Conservation (phyloP, 92 coral and sea anemone species). For the Bergia puertoricense region DNA sequence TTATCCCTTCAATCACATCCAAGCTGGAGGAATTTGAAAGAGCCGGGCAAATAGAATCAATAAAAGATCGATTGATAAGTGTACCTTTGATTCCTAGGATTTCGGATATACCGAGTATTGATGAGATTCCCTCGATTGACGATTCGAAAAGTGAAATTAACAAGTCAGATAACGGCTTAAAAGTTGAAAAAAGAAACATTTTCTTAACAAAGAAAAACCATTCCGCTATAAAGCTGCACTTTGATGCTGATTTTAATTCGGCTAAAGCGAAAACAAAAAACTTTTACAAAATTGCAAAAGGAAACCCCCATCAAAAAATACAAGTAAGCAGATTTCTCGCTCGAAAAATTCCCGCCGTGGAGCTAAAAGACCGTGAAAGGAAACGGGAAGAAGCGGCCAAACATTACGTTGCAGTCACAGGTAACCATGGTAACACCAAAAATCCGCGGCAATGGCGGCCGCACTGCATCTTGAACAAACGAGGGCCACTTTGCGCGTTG, state of each 20-base stretch:
- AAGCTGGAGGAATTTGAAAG: conserved; percentile 51
- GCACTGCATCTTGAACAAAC: neutral
- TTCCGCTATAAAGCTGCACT: neutral
- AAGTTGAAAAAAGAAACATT: neutral
- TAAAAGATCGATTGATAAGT: conserved; percentile 51
- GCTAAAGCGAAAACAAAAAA: too few relatives aligned
- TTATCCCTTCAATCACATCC: conserved; percentile 58
- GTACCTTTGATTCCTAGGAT: conserved; percentile 60
- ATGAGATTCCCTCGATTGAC: conserved; percentile 20
- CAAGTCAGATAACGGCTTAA: neutral
- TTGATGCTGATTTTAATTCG: neutral
- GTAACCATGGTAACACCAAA: neutral
- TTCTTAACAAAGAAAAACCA: neutral
- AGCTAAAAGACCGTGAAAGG: neutral
- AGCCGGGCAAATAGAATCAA: conserved; percentile 58
- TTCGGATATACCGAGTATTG: conserved; percentile 56
- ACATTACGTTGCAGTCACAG: neutral
- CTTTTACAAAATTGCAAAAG: neutral
- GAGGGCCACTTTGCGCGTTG: neutral
- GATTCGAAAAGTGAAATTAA: neutral
- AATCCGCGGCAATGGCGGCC: neutral
- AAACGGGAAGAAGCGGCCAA: neutral
- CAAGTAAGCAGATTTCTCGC: neutral
- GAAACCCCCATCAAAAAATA: neutral
- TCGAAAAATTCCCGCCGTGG: neutral